Base-by-base conservation (phyloP, 2,113 vertebrate species). In the Forbesichthys agassizii region DNA sequence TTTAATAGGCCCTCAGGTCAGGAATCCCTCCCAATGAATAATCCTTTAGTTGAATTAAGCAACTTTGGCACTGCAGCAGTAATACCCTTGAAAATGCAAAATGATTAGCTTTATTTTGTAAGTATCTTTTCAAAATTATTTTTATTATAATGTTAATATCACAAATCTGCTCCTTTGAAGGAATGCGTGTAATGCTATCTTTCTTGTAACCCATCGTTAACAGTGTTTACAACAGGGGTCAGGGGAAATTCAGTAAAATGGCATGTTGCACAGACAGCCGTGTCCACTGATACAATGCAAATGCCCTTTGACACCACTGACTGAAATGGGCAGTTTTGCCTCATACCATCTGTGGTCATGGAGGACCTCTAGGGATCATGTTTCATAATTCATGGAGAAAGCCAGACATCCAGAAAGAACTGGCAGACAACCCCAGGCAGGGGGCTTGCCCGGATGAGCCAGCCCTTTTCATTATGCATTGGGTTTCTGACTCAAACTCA, bases 351-450 rank as follows among this genome's bases (percentile, higher is more conserved):
- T 80, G 69, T 65, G 79, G 81, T 66, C 83, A 53, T 18, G 60
- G 82, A 79, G 74, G 80, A 79, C 80, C 82, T 71, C 78, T 58
- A 61, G 76, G 84, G 87, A 80, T 88, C 80, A 74, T 79, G 73
- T 77, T 92, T 91, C 85, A 93, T 92, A 91, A 92, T 93, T 92
- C 87, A 93, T 92, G 76, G 80, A 77, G 52, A 68, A 62, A 78
- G 69, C 69, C 77, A 91, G 89, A 88, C 86, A 78, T 83, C 83
- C 78, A 53, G 36, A 74, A 73, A 71, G 61, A 49, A 71, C 60
- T 59, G 70, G 71, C 69, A 88, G 73, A 74, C 69, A 74, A 69
- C 84, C 73, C 33, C 77, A 56, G 48, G 12, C n/a, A 62, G 52
- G 18, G 14, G 16, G 27, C 33, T 48, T 53, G 73, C 77, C 54